Evolutionary conservation across 53 echinoderm and acorn worm species (phyloP).

Genomic region (Zoroaster sp.): DNA sequence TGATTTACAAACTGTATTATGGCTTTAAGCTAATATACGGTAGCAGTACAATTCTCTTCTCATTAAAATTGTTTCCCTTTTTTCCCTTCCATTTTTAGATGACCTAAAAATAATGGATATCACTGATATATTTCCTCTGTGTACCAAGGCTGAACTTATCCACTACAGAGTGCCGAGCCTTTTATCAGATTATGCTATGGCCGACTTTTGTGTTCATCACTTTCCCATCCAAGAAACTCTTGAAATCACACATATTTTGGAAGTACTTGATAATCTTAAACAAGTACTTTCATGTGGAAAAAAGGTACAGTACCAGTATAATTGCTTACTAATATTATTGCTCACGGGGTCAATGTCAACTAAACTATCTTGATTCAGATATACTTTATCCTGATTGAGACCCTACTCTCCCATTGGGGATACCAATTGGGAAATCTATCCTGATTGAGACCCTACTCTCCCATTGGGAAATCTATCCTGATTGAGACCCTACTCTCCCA

Average conservation of each 20-base stretch:
- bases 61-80: neutral
- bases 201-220: conserved; percentile 71
- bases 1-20: neutral
- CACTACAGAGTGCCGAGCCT: conserved; percentile 83
- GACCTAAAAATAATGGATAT: conserved; percentile 60
- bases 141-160: conserved; percentile 79
- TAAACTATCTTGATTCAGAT: no score
- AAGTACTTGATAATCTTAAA: conserved; percentile 72
- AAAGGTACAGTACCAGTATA: no score
- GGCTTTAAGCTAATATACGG: neutral
- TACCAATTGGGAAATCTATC: no score
- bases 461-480: no score
- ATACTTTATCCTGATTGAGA: no score
- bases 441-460: no score
- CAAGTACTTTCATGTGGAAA: conserved; percentile 46
- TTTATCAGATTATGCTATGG: conserved; percentile 70
- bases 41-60: neutral
- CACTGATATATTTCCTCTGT: conserved; percentile 78
- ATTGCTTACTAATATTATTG: no score
- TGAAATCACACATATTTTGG: conserved; percentile 58
- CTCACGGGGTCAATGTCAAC: no score
- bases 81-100: conserved; percentile 35
- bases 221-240: conserved; percentile 80
- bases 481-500: no score
- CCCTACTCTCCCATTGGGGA: no score